Evolutionary conservation across 2,113 vertebrate genomes (phyloP).

Genomic region (Oreochromis spilurus): DNA sequence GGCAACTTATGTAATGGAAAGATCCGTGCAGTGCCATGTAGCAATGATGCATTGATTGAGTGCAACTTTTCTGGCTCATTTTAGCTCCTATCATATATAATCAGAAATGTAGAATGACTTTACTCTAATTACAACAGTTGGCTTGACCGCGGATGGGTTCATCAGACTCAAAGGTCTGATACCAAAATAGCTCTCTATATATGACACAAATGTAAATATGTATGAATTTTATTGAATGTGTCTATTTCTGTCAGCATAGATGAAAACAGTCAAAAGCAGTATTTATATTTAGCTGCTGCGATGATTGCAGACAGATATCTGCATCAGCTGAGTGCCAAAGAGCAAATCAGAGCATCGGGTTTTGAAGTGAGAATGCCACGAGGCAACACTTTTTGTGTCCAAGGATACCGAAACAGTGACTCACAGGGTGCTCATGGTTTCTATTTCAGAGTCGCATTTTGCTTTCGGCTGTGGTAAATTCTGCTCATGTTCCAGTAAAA

Average conservation of each 20-base stretch:
- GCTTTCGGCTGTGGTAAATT: background rate
- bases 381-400: background rate
- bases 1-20: slow-evolving; percentile 14
- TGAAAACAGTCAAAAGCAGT: background rate
- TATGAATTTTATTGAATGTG: background rate
- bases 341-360: background rate
- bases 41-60: slow-evolving; percentile 17
- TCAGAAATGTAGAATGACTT: background rate
- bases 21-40: background rate
- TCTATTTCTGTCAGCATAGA: background rate
- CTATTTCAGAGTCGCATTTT: background rate
- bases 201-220: background rate
- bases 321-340: background rate
- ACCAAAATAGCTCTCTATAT: background rate
- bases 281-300: background rate
- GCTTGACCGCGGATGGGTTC: background rate
- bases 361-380: background rate
- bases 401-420: background rate
- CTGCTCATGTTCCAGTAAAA: background rate
- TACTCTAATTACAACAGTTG: background rate
- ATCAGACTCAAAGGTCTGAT: background rate
- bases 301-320: background rate
- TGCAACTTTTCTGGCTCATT: background rate
- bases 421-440: background rate
- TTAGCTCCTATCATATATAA: slow-evolving; percentile 5